phyloP scores from a whole-genome alignment of 2,113 vertebrate genomes.

The Corythornis madagascariensis region DNA sequence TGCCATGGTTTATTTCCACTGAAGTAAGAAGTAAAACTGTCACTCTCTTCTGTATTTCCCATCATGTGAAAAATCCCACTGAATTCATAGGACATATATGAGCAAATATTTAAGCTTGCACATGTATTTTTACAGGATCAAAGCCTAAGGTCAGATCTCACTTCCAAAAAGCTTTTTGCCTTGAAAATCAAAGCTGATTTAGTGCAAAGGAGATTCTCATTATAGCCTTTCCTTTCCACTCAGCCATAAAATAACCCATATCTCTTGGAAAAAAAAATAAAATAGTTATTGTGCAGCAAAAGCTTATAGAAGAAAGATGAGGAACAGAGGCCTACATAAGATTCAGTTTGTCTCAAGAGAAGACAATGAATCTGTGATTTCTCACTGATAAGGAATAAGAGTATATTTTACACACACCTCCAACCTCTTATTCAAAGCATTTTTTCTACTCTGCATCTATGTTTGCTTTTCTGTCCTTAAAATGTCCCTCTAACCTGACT shows the following conservation, averaged over 20 bases:
- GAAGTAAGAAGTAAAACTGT: not conserved
- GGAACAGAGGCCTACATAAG: not conserved
- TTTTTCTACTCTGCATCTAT: not conserved
- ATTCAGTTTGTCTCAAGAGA: not conserved
- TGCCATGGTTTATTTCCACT: not conserved
- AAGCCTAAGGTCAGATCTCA: not conserved
- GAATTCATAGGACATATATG: not conserved
- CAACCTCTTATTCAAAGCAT: not conserved
- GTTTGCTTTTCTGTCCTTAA: not conserved
- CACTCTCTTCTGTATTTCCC: not conserved
- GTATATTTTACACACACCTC: not conserved
- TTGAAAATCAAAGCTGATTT: slow-evolving; percentile 16
- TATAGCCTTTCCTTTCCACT: not conserved
- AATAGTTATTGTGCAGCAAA: not conserved
- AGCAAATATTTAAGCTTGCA: not conserved
- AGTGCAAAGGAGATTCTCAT: not conserved
- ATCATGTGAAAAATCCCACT: not conserved
- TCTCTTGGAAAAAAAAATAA: not conserved
- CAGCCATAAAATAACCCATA: not conserved
- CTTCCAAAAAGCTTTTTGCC: not conserved
- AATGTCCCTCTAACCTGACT: not conserved
- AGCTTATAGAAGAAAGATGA: not conserved
- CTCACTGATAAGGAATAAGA: not conserved
- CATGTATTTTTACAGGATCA: not conserved
- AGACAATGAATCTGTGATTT: not conserved